Conservation (phyloP, 2,797 vertebrate species). For the Phyllotis vaccarum region DNA sequence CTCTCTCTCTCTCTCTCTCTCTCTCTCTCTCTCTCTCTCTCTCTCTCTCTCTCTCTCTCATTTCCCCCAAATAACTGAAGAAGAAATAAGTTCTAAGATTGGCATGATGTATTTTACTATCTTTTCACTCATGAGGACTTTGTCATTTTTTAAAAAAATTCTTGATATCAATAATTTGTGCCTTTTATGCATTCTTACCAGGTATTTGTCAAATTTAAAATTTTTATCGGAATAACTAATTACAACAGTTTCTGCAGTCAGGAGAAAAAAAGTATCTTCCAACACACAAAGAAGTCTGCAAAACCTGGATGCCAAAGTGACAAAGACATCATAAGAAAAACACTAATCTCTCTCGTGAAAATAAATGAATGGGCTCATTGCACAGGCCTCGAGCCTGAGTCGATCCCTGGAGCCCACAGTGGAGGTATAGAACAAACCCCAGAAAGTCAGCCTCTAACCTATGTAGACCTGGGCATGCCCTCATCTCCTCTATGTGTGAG, state of each 20-base stretch:
- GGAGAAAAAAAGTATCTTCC: not conserved
- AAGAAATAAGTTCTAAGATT: not conserved
- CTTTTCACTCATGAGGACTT: not conserved
- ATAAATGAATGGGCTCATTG: not conserved
- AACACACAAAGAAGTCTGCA: not conserved
- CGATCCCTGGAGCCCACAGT: no score
- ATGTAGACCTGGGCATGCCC: not conserved
- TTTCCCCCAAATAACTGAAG: not conserved
- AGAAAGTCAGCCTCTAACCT: not conserved
- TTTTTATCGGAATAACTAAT: not conserved
- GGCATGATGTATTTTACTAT: not conserved
- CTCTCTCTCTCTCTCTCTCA: no score
- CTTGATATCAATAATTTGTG: not conserved
- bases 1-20: no score
- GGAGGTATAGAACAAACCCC: no score
- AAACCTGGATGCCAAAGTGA: not conserved
- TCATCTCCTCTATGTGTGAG: not conserved
- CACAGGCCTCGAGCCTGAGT: not conserved
- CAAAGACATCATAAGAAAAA: not conserved
- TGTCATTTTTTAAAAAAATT: not conserved
- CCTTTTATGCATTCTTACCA: not conserved
- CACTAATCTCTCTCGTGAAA: not conserved
- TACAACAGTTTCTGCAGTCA: not conserved
- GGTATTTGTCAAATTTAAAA: not conserved
- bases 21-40: no score